Conservation (phyloP, 2,888 invertebrate genomes). For the Amphipoea oculea region DNA sequence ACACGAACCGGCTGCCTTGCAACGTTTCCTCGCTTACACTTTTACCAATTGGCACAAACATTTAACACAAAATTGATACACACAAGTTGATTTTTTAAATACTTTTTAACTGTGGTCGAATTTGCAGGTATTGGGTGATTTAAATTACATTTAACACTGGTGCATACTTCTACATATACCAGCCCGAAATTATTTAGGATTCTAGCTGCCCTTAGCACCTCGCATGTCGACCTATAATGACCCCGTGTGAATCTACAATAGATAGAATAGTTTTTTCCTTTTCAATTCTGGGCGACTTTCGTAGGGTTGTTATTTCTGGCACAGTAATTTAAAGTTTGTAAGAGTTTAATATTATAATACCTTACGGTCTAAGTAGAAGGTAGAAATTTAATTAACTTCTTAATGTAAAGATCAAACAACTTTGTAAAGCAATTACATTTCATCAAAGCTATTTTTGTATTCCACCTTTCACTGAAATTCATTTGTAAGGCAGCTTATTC, state of each 20-base stretch:
- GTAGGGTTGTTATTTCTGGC: slow-evolving; percentile 43
- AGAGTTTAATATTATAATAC: slow-evolving; percentile 34
- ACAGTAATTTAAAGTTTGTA: slow-evolving; percentile 43
- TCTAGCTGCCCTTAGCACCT: slow-evolving; percentile 82
- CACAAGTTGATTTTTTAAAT: slow-evolving; percentile 68
- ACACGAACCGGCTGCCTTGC: slow-evolving; percentile 82
- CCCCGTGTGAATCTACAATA: slow-evolving; percentile 77
- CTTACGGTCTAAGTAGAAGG: neutral
- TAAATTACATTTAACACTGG: slow-evolving; percentile 78
- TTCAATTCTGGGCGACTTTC: slow-evolving; percentile 53
- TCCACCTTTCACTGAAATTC: slow-evolving; percentile 7
- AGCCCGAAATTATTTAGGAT: slow-evolving; percentile 84
- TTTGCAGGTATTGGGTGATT: slow-evolving; percentile 75
- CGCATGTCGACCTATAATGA: slow-evolving; percentile 77
- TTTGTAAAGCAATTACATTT: slow-evolving; percentile 9
- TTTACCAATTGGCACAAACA: slow-evolving; percentile 80
- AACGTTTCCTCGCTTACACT: slow-evolving; percentile 81
- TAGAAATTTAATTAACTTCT: slow-evolving; percentile 32
- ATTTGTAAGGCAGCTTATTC: slow-evolving; percentile 1
- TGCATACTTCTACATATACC: slow-evolving; percentile 90
- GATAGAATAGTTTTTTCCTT: slow-evolving; percentile 66
- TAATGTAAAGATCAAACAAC: slow-evolving; percentile 21
- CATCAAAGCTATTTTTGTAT: slow-evolving; percentile 2
- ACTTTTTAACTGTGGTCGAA: slow-evolving; percentile 67
- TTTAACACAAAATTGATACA: slow-evolving; percentile 76